Conservation (phyloP, 92 coral and sea anemone species). For the Epizoanthus ramosus region DNA sequence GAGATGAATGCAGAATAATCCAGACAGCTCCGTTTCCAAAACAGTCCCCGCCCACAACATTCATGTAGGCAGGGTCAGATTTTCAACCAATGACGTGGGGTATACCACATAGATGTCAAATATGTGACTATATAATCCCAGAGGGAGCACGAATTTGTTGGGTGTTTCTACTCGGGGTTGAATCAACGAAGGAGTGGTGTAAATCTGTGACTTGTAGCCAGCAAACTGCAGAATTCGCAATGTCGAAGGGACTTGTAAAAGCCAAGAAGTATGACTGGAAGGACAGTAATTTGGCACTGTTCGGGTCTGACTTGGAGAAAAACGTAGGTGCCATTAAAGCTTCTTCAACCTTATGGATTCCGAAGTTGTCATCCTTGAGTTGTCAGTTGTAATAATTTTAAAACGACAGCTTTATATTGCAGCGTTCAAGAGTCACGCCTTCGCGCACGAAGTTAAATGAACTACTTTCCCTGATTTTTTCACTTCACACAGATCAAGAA, state of each 20-base stretch:
- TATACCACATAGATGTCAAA: not conserved
- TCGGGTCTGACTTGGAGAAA: slow-evolving; percentile 61
- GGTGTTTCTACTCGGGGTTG: slow-evolving; percentile 18
- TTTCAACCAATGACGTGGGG: slow-evolving; percentile 19
- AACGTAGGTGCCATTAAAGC: slow-evolving; percentile 31
- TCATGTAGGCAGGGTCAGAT: slow-evolving; percentile 24
- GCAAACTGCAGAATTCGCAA: not conserved
- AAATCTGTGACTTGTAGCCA: not conserved
- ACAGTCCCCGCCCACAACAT: slow-evolving; percentile 33
- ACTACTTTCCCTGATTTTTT: not conserved
- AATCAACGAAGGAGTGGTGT: not conserved
- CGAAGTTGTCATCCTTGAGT: not conserved
- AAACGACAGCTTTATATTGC: not conserved
- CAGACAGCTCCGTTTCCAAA: not conserved
- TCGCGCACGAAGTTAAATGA: not conserved
- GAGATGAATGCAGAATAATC: slow-evolving; percentile 30
- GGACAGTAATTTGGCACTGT: slow-evolving; percentile 55
- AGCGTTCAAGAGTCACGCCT: not conserved
- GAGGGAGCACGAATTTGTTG: not conserved
- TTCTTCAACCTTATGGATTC: not conserved
- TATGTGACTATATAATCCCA: slow-evolving; percentile 17
- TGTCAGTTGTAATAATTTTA: not conserved
- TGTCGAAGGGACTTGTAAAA: slow-evolving; percentile 57
- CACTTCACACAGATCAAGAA: slow-evolving; percentile 60
- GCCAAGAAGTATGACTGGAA: slow-evolving; percentile 65